Conservation (phyloP, 2,797 vertebrate species). For the Sebastes trivittatus region DNA sequence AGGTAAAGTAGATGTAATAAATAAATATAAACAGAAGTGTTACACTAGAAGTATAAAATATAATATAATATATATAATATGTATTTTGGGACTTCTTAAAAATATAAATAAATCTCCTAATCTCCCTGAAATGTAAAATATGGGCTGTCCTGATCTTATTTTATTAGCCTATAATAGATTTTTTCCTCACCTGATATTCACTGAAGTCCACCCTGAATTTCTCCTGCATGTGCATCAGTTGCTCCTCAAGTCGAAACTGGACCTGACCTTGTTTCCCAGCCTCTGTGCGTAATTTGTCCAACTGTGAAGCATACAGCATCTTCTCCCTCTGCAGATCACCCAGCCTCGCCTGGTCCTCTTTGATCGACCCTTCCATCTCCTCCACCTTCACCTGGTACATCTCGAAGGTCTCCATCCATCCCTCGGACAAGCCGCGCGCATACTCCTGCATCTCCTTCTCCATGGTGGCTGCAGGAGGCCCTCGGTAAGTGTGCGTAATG, state of each 20-base stretch:
- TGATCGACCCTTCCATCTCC: conserved; percentile 85
- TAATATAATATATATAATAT: neutral
- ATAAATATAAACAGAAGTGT: too few species aligned
- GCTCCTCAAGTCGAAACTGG: conserved; percentile 84
- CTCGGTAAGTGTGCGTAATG: conserved; percentile 66
- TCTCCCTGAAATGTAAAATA: neutral
- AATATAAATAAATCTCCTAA: too few species aligned
- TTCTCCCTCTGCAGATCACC: conserved; percentile 85
- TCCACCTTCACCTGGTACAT: conserved; percentile 88
- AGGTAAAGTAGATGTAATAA: too few species aligned
- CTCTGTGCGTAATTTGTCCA: conserved; percentile 82
- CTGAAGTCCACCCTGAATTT: conserved; percentile 77
- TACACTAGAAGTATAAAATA: too few species aligned
- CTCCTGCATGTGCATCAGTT: conserved; percentile 86
- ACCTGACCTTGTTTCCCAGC: conserved; percentile 82
- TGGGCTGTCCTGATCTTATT: rapidly evolving
- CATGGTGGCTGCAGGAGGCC: conserved; percentile 66
- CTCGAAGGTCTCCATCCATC: conserved; percentile 85
- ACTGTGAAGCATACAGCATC: conserved; percentile 80
- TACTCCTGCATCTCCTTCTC: conserved; percentile 84
- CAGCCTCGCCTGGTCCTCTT: conserved; percentile 79
- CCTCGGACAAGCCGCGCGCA: conserved; percentile 84
- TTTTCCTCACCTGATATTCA: conserved; percentile 86
- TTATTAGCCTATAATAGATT: too few species aligned
- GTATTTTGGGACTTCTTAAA: neutral